Percentiles rank a stretch among this genome's conserved stretches.
phyloP scores from a whole-genome alignment of 30 jellyfish, hydroid and myxozoan species.

The Catostylus mosaicus region DNA sequence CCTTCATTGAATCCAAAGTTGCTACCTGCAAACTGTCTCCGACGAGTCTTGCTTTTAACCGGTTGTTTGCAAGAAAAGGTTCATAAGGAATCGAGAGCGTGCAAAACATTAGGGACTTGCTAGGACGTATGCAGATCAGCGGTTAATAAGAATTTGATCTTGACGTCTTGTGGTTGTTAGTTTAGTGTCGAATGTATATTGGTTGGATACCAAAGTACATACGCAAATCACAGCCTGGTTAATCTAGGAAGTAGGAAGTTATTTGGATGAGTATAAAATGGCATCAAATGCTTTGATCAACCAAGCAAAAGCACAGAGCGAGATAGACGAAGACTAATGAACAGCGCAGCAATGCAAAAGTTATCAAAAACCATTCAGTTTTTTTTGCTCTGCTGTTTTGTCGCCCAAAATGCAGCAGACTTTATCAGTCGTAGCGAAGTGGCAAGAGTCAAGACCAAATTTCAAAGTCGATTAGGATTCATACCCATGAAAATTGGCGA shows the following conservation, averaged over 20 bases:
- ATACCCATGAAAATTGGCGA: slow-evolving; percentile 28
- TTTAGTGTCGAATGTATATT: too few relatives aligned
- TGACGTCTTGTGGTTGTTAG: too few relatives aligned
- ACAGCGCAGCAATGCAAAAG: not conserved
- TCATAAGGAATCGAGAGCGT: too few relatives aligned
- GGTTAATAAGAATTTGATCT: too few relatives aligned
- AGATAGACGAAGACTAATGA: not conserved
- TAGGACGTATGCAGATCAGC: too few relatives aligned
- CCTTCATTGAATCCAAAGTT: too few relatives aligned
- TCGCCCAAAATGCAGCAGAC: not conserved
- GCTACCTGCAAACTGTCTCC: too few relatives aligned
- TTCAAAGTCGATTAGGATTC: slow-evolving; percentile 11
- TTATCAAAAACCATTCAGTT: not conserved
- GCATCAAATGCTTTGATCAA: not conserved
- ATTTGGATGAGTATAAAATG: not conserved
- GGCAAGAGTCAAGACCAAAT: slow-evolving; percentile 19
- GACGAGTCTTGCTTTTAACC: too few relatives aligned
- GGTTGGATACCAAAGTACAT: too few relatives aligned
- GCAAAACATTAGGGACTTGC: too few relatives aligned
- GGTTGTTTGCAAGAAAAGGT: too few relatives aligned
- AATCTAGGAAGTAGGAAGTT: not conserved
- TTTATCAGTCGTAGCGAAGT: slow-evolving; percentile 18
- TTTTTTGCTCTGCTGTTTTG: not conserved
- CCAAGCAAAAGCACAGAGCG: not conserved
- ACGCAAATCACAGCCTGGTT: not conserved